Evolutionary conservation across 2,888 invertebrate genomes (phyloP), one percentile per base, ranked within the genome.

Genomic region (Drosophila paramelanica): DNA sequence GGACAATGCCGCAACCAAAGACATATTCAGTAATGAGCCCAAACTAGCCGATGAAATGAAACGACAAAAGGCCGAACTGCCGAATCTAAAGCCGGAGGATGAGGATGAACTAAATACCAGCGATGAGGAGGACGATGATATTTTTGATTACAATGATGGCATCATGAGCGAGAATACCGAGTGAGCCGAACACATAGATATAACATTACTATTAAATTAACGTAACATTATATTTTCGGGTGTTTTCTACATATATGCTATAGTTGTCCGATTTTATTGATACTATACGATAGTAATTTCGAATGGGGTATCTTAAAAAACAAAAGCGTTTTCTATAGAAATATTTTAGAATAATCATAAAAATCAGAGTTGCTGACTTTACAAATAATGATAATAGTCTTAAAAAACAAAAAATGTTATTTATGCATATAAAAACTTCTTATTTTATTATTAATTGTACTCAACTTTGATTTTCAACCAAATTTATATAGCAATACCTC

Each of bases 51-150:
- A 80, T 25, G 80, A 81, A 67, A 68, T 79, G 68, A 78, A 84
- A 56, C 57, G 69, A 38, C 75, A 87, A 57, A 72, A 59, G 23
- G 43, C 45, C 42, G 36, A 56, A 46, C 27, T 27, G n/a, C 41
- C 58, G 14, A 52, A 71, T 27, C 55, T 53, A 17, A 55, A 70
- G 33, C 52, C 52, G 23, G 70, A 88, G 5, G 55, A 65, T 6
- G 77, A 85, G 31, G 71, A 67, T 5, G 73, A 77, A 6, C 47
- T 64, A 25, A 76, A 83, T 20, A 69, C 72, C 20, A 85, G 81
- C 31, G 76, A 72, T 31, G 86, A 88, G 46, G 89, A 89, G 43
- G 84, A 87, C 14, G 77, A 87, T 49, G 82, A 88, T n/a, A 74
- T 85, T 70, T 89, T 84, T 55, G 85, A 86, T 67, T 84, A 79